These are phyloP conservation scores for Latrodectus elegans DNA, from an alignment of 2,888 invertebrate genomes.

Conservation along the genomic window DNA sequence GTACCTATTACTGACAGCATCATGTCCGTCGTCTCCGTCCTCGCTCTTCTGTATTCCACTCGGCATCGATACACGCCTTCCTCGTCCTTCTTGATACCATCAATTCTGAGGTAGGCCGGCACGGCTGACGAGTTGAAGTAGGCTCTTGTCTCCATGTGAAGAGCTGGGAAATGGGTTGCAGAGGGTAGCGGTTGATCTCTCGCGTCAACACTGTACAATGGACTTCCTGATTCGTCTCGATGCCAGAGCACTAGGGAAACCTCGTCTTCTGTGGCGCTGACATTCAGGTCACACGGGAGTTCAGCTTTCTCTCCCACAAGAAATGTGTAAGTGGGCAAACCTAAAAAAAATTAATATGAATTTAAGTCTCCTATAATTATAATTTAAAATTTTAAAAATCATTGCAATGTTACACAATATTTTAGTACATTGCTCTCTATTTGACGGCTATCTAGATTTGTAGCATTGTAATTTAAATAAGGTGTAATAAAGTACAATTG, in stretches of 20 bases:
- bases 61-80: slow-evolving; percentile 92
- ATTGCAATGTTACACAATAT: too few species aligned
- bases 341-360: slow-evolving; percentile 7
- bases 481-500: too few species aligned
- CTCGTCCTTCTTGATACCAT: slow-evolving; percentile 89
- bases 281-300: slow-evolving; percentile 70
- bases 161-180: slow-evolving; percentile 67
- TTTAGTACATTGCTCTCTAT: too few species aligned
- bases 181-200: slow-evolving; percentile 63
- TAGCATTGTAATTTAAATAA: too few species aligned
- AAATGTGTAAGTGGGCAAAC: slow-evolving; percentile 50
- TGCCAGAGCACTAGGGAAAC: slow-evolving; percentile 71
- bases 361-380: too few species aligned
- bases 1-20: slow-evolving; percentile 93
- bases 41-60: slow-evolving; percentile 91
- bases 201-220: slow-evolving; percentile 71
- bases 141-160: slow-evolving; percentile 70
- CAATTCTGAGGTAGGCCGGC: slow-evolving; percentile 77
- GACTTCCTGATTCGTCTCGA: slow-evolving; percentile 68
- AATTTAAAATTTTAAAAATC: too few species aligned
- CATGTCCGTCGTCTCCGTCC: slow-evolving; percentile 91
- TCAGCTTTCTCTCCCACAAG: slow-evolving; percentile 69
- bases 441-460: too few species aligned
- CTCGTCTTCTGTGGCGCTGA: slow-evolving; percentile 70
- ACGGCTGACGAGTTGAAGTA: slow-evolving; percentile 72